phyloP scores from a whole-genome alignment of 2,113 vertebrate species.

The Carassius carassius region DNA sequence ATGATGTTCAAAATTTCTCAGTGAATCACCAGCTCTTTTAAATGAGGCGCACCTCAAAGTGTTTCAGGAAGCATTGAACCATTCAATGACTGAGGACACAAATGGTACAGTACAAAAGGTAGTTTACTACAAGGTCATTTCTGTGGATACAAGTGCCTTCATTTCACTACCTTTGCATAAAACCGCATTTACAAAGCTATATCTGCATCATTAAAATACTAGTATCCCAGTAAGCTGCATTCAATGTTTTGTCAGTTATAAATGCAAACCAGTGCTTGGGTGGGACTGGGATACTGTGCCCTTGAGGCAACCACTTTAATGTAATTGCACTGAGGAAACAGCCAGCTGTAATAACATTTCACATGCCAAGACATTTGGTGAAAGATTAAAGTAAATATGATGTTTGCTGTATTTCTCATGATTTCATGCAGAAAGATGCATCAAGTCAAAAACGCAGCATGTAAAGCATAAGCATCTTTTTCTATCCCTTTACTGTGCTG shows the following conservation, averaged over 20 bases:
- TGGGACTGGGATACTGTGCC: slow-evolving; percentile 36
- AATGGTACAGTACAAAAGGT: neutral
- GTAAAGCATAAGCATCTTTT: neutral
- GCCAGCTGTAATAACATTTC: slow-evolving; percentile 46
- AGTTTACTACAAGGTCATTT: neutral
- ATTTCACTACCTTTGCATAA: slow-evolving; percentile 6
- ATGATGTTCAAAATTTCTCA: neutral
- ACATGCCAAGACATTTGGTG: slow-evolving; percentile 3
- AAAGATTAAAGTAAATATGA: slow-evolving; percentile 13
- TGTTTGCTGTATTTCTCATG: neutral
- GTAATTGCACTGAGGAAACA: slow-evolving; percentile 15
- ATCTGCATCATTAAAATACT: neutral
- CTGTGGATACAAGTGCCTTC: neutral
- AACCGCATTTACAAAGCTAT: slow-evolving; percentile 29
- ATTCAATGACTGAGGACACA: neutral
- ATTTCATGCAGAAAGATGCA: neutral
- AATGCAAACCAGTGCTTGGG: slow-evolving; percentile 13
- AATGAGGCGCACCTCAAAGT: neutral
- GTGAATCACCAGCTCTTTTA: slow-evolving; percentile 8
- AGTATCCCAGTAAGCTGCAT: neutral
- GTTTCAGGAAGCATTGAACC: neutral
- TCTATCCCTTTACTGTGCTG: neutral
- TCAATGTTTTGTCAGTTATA: neutral
- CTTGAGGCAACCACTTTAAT: slow-evolving; percentile 25
- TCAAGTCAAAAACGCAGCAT: neutral